Evolutionary conservation across 2,888 invertebrate genomes (phyloP).

Genomic region (Enchytraeus crypticus): DNA sequence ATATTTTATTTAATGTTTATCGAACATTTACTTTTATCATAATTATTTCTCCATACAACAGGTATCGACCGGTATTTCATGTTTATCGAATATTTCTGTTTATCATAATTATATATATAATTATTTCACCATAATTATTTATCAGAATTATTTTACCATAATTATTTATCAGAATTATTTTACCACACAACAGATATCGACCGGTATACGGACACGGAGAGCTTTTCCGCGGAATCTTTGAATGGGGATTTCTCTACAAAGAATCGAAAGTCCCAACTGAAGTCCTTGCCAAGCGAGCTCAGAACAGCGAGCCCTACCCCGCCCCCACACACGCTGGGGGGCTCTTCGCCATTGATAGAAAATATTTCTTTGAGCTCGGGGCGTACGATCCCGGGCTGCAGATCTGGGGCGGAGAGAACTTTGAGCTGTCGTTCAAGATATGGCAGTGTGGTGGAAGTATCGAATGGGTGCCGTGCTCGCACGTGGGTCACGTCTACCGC

Average conservation of each 20-base stretch:
- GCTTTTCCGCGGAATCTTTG: slow-evolving; percentile 90
- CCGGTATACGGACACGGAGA: slow-evolving; percentile 77
- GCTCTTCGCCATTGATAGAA: slow-evolving; percentile 86
- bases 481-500: slow-evolving; percentile 94
- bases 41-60: too few species aligned
- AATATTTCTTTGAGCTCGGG: slow-evolving; percentile 88
- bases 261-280: slow-evolving; percentile 84
- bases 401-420: slow-evolving; percentile 72
- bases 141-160: too few species aligned
- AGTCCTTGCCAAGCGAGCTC: slow-evolving; percentile 65
- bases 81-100: too few species aligned
- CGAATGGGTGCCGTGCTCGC: slow-evolving; percentile 95
- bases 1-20: too few species aligned
- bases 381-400: slow-evolving; percentile 91
- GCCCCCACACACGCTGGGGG: slow-evolving; percentile 99
- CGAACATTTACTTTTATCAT: too few species aligned
- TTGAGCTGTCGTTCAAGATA: slow-evolving; percentile 56
- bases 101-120: too few species aligned
- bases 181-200: slow-evolving; percentile 59
- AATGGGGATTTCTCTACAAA: slow-evolving; percentile 99
- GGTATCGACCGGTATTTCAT: too few species aligned
- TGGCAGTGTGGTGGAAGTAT: slow-evolving; percentile 99
- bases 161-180: too few species aligned
- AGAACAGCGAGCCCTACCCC: slow-evolving; percentile 84
- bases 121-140: too few species aligned